These are phyloP conservation scores for Lithobates pipiens DNA, from an alignment of 2,797 vertebrate genomes.

Conservation along the genomic window DNA sequence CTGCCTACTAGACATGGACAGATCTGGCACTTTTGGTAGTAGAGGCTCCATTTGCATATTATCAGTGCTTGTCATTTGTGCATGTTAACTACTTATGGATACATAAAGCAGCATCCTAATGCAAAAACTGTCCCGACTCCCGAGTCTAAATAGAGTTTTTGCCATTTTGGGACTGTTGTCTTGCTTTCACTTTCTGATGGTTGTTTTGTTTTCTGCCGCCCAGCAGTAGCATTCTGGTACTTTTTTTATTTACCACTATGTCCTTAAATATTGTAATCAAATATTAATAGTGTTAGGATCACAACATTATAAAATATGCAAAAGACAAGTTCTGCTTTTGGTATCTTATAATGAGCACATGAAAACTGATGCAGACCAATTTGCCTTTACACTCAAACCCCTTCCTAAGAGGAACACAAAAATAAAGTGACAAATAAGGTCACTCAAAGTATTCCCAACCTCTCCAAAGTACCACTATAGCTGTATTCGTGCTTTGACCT, in stretches of 20 bases:
- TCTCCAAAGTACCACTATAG: not conserved
- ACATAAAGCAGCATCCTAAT: too few species aligned
- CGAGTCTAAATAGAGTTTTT: too few species aligned
- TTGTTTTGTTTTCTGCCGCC: not conserved
- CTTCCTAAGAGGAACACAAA: not conserved
- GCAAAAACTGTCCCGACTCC: too few species aligned
- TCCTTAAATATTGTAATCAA: slow-evolving; percentile 15
- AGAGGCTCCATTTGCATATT: too few species aligned
- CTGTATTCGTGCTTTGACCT: not conserved
- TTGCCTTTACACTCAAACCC: not conserved
- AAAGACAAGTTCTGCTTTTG: not conserved
- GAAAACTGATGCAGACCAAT: not conserved
- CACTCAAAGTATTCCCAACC: not conserved
- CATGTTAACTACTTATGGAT: too few species aligned
- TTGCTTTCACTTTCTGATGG: not conserved
- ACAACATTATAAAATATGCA: slow-evolving; percentile 7
- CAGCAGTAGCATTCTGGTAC: not conserved
- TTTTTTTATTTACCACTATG: not conserved
- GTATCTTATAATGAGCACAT: slow-evolving; percentile 4
- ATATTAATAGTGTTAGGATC: slow-evolving; percentile 10
- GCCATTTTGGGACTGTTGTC: not conserved
- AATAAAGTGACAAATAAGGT: not conserved
- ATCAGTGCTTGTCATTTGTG: too few species aligned
- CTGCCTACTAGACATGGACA: too few species aligned
- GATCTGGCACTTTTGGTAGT: too few species aligned